Evolutionary conservation across 2,888 invertebrate species (phyloP).

Genomic region (Lamellibrachia columna): DNA sequence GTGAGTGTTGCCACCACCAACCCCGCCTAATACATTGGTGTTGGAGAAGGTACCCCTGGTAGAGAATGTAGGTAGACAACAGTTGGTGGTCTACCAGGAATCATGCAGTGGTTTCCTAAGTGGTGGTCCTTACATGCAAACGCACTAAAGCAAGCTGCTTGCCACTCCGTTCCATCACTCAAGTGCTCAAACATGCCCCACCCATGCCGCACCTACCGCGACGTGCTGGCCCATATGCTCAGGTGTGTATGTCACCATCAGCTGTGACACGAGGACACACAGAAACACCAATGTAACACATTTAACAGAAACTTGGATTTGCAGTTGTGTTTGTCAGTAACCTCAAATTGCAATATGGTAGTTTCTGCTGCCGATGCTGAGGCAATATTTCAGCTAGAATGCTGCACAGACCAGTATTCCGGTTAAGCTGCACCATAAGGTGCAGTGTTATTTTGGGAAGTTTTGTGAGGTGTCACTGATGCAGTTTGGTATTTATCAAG

Average conservation of each 20-base stretch:
- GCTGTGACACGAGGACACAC: neutral
- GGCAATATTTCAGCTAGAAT: neutral
- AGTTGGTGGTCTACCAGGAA: neutral
- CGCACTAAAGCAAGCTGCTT: neutral
- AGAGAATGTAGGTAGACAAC: neutral
- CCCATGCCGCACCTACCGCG: neutral
- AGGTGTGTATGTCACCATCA: neutral
- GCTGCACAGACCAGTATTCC: neutral
- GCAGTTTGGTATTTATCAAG: neutral
- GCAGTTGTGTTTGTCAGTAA: neutral
- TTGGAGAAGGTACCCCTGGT: neutral
- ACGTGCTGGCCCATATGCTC: neutral
- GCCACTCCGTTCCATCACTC: neutral
- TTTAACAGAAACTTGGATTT: neutral
- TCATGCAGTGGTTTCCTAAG: neutral
- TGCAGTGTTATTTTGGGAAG: neutral
- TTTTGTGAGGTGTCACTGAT: neutral
- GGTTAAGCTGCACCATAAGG: neutral
- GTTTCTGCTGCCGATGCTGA: neutral
- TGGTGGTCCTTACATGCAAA: neutral
- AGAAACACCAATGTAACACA: neutral
- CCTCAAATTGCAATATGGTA: neutral
- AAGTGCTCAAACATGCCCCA: conserved; percentile 4
- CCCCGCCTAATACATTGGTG: neutral
- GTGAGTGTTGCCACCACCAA: neutral